A percentile compares a stretch with the other conserved stretches of the same genome.
Conservation (phyloP, 2,888 invertebrate species). For the Lysandra coridon region DNA sequence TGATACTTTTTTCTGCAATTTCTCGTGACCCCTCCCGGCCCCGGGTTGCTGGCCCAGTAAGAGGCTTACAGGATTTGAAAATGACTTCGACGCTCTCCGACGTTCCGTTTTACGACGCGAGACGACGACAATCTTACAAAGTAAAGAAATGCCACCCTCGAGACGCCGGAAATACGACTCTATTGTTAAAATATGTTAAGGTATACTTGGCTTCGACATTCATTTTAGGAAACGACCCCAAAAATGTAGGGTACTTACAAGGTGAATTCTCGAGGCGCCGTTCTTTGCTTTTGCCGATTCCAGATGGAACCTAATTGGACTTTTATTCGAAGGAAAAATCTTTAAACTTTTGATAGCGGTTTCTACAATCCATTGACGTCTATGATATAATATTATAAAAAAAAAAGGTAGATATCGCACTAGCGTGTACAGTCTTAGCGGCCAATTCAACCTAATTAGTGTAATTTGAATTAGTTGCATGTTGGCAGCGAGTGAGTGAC, state of each 20-base stretch:
- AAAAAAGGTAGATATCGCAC: no score
- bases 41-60: not conserved
- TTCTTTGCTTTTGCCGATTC: not conserved
- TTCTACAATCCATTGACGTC: not conserved
- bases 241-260: not conserved
- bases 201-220: not conserved
- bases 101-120: constrained; percentile 38
- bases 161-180: not conserved
- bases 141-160: constrained; percentile 27
- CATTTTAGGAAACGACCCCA: constrained; percentile 20
- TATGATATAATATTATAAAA: no score
- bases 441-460: no score
- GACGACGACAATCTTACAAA: constrained; percentile 33
- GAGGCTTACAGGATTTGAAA: constrained; percentile 27
- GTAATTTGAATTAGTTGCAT: no score
- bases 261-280: constrained; percentile 1
- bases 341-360: not conserved
- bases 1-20: not conserved
- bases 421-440: no score
- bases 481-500: no score
- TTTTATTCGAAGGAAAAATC: not conserved
- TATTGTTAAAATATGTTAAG: not conserved
- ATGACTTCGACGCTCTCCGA: constrained; percentile 9
- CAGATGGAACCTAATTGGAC: constrained; percentile 6
- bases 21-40: not conserved